Percentiles rank a stretch among this genome's conserved stretches.
Evolutionary conservation across 2,797 vertebrate species (phyloP).

Genomic region (Cuculus canorus): DNA sequence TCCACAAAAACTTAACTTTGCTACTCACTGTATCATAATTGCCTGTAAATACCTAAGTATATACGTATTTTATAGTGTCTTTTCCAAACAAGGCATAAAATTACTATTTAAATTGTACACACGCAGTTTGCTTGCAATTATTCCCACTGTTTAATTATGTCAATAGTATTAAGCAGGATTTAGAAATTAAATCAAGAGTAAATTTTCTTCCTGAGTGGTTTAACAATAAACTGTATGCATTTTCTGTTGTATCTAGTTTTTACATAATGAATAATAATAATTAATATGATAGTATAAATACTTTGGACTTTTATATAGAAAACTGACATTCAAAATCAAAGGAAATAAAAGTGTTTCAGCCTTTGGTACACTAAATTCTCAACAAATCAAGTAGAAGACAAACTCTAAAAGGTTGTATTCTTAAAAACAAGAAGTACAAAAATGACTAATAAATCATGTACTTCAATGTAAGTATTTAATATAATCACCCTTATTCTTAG

Average conservation of each 20-base stretch:
- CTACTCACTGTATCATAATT: not conserved
- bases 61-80: not conserved
- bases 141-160: slow-evolving; percentile 37
- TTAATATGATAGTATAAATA: not conserved
- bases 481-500: not conserved
- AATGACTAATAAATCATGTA: not conserved
- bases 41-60: not conserved
- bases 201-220: slow-evolving; percentile 40
- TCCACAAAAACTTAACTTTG: not conserved
- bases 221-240: not conserved
- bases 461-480: not conserved
- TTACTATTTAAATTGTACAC: slow-evolving; percentile 1
- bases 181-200: slow-evolving; percentile 48
- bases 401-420: not conserved
- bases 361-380: not conserved
- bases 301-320: not conserved
- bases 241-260: not conserved
- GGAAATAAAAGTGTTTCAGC: not conserved
- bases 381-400: not conserved
- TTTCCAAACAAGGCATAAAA: not conserved
- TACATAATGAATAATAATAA: not conserved
- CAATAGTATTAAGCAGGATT: slow-evolving; percentile 33
- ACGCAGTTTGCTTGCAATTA: not conserved
- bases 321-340: not conserved
- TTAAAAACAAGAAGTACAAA: not conserved